These are phyloP conservation scores for Operophtera brumata DNA, from an alignment of 2,888 invertebrate genomes.

Conservation along the genomic window DNA sequence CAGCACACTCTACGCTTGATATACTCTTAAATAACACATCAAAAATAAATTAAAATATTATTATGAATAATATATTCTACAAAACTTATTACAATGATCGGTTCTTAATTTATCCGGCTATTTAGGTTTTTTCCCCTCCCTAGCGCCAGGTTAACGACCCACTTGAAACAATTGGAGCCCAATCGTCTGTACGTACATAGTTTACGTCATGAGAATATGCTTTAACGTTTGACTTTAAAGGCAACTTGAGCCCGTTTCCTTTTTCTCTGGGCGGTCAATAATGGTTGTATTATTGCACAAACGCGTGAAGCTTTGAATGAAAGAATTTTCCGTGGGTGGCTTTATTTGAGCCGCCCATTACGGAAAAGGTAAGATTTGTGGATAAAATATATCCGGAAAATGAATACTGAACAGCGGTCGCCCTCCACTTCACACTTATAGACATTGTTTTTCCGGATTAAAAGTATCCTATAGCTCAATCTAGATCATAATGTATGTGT, in stretches of 20 bases:
- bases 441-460: too few relatives aligned
- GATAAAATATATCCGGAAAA: too few relatives aligned
- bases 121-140: constrained; percentile 48
- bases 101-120: constrained; percentile 18
- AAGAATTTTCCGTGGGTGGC: constrained; percentile 1
- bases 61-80: too few relatives aligned
- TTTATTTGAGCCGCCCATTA: neutral
- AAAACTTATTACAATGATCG: too few relatives aligned
- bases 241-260: constrained; percentile 16
- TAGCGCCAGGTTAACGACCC: constrained; percentile 52
- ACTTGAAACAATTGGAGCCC: constrained; percentile 55
- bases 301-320: neutral
- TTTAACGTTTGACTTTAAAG: constrained; percentile 33
- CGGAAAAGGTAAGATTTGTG: too few relatives aligned
- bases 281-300: constrained; percentile 8
- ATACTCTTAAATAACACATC: too few relatives aligned
- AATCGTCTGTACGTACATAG: constrained; percentile 35
- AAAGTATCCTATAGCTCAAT: too few relatives aligned
- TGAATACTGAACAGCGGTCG: too few relatives aligned
- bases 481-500: too few relatives aligned
- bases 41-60: too few relatives aligned
- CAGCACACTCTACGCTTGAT: too few relatives aligned
- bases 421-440: too few relatives aligned
- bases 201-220: constrained; percentile 42
- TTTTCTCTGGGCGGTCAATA: neutral